These are phyloP conservation scores for Araneus ventricosus DNA, from an alignment of 1,140 invertebrate species.

Conservation along the genomic window DNA sequence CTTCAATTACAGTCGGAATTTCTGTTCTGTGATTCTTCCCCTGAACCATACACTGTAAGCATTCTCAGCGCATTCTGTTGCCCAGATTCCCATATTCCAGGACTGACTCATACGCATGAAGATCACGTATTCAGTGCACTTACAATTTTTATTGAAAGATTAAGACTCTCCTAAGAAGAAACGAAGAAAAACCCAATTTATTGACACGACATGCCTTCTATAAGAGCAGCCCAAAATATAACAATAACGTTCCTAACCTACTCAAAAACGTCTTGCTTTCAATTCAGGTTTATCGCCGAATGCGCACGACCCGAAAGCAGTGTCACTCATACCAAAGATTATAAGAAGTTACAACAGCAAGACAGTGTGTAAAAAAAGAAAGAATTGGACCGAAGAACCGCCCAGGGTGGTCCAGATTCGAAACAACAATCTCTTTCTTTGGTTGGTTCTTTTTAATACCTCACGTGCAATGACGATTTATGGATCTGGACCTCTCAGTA, in stretches of 20 bases:
- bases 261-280: neutral
- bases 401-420: neutral
- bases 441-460: neutral
- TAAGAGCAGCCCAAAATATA: neutral
- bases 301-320: neutral
- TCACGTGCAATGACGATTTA: neutral
- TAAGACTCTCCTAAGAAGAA: neutral
- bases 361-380: neutral
- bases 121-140: neutral
- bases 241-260: slow-evolving; percentile 9
- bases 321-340: slow-evolving; percentile 29
- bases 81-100: neutral
- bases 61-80: neutral
- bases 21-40: neutral
- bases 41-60: neutral
- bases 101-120: neutral
- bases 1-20: neutral
- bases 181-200: neutral
- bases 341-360: neutral
- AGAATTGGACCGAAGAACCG: neutral
- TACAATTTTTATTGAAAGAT: neutral
- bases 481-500: neutral
- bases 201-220: neutral
- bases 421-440: slow-evolving; percentile 19
- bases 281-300: neutral